These are phyloP conservation scores for Meiosimyza platycephala DNA, from an alignment of 2,888 invertebrate genomes.

Conservation along the genomic window DNA sequence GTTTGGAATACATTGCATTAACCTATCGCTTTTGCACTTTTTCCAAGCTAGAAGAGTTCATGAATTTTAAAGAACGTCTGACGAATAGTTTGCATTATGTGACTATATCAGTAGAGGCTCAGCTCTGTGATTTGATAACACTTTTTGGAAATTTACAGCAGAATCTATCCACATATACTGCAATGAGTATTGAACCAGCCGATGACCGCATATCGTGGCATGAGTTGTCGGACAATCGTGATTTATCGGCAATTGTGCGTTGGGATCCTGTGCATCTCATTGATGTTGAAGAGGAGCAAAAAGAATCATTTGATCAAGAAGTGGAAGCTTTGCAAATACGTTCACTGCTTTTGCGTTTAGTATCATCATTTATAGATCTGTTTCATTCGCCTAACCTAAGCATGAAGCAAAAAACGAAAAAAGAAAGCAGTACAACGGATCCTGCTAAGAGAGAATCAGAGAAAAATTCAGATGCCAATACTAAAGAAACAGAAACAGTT, in stretches of 20 bases:
- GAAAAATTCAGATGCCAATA: conserved; percentile 14
- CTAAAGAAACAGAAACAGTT: conserved; percentile 54
- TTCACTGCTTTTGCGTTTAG: conserved; percentile 60
- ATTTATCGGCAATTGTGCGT: conserved; percentile 76
- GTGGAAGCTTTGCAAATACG: conserved; percentile 63
- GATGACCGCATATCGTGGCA: conserved; percentile 73
- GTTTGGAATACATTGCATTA: conserved; percentile 89
- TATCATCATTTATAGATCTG: conserved; percentile 63
- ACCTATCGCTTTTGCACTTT: conserved; percentile 96
- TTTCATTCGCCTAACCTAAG: conserved; percentile 53
- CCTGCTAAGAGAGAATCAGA: conserved; percentile 3
- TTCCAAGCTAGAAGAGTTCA: conserved; percentile 90
- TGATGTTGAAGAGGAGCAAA: conserved; percentile 54
- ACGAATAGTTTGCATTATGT: conserved; percentile 85
- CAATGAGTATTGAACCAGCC: conserved; percentile 72
- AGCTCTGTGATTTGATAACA: conserved; percentile 76
- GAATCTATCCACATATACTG: conserved; percentile 69
- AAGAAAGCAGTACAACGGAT: conserved; percentile 11
- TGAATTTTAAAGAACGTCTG: conserved; percentile 83
- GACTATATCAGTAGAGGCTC: conserved; percentile 74
- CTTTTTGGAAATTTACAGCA: conserved; percentile 64
- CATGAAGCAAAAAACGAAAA: conserved; percentile 38
- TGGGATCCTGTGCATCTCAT: conserved; percentile 74
- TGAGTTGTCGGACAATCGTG: conserved; percentile 79
- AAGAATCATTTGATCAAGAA: conserved; percentile 64